Percentiles rank a stretch among this genome's conserved stretches.
Evolutionary conservation across 2,888 invertebrate genomes (phyloP).

Genomic region (Idaea aversata): DNA sequence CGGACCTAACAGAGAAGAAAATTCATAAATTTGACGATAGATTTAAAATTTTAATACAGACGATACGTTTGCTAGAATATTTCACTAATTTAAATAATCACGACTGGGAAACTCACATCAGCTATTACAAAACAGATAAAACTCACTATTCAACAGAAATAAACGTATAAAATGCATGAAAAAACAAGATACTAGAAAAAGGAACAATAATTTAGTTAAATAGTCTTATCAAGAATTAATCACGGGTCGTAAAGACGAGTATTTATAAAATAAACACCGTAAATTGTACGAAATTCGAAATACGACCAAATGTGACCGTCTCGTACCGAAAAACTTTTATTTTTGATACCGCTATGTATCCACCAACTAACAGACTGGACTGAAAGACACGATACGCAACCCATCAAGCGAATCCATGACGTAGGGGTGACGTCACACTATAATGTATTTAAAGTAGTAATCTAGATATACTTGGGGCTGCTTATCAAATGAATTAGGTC

Average conservation of each 20-base stretch:
- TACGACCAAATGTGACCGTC: slow-evolving; percentile 16
- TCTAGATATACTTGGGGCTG: background rate
- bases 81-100: background rate
- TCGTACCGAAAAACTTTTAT: slow-evolving; percentile 13
- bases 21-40: background rate
- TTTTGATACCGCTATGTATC: slow-evolving; percentile 37
- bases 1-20: background rate
- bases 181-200: slow-evolving; percentile 7
- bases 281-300: slow-evolving; percentile 18
- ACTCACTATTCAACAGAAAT: background rate
- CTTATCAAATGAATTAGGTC: background rate
- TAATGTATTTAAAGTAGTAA: slow-evolving; percentile 34
- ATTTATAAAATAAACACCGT: slow-evolving; percentile 19
- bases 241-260: slow-evolving; percentile 9
- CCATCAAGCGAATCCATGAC: slow-evolving; percentile 50
- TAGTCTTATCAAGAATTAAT: slow-evolving; percentile 22
- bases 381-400: slow-evolving; percentile 50
- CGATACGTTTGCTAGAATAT: background rate
- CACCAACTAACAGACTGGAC: slow-evolving; percentile 45
- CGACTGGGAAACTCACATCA: background rate
- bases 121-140: background rate
- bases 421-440: slow-evolving; percentile 55
- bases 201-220: slow-evolving; percentile 21
- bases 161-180: background rate
- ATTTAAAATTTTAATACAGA: background rate